These are phyloP conservation scores for Cavia porcellus DNA, from an alignment of 2,113 vertebrate species.

Conservation along the genomic window DNA sequence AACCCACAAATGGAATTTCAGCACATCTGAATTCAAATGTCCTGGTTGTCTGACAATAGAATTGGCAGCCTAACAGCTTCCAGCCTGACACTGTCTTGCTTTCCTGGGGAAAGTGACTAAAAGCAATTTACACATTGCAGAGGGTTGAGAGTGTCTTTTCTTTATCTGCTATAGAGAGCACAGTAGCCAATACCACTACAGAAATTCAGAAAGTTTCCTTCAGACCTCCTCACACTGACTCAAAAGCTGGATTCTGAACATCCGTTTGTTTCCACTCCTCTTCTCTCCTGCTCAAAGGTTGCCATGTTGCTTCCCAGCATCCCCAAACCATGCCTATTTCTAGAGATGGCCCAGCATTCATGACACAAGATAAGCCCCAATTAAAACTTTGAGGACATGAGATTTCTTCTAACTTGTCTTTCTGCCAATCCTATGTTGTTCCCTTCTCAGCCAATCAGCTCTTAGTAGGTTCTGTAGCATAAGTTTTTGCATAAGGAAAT, in stretches of 20 bases:
- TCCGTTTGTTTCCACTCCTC: not conserved
- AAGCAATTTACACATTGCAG: constrained; percentile 82
- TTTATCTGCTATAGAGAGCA: constrained; percentile 59
- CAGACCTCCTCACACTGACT: constrained; percentile 9
- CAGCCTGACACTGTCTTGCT: constrained; percentile 68
- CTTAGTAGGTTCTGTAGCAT: not conserved
- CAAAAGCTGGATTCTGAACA: constrained; percentile 19
- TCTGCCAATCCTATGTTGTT: not conserved
- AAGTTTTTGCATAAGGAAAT: not conserved
- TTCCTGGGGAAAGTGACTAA: constrained; percentile 79
- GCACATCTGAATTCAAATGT: constrained; percentile 80
- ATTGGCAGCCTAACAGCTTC: constrained; percentile 80
- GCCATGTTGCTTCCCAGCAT: not conserved
- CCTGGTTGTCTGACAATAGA: constrained; percentile 77
- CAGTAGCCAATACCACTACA: constrained; percentile 20
- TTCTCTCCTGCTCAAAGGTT: not conserved
- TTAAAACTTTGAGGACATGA: not conserved
- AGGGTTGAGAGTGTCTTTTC: constrained; percentile 80
- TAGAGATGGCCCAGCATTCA: not conserved
- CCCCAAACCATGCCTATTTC: not conserved
- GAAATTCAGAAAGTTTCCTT: constrained; percentile 39
- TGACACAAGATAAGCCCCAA: not conserved
- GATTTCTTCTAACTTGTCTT: not conserved
- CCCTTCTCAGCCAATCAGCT: not conserved
- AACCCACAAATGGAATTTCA: constrained; percentile 81